These are phyloP conservation scores for Bambusicola thoracicus DNA, from an alignment of 2,113 vertebrate genomes.

Conservation along the genomic window DNA sequence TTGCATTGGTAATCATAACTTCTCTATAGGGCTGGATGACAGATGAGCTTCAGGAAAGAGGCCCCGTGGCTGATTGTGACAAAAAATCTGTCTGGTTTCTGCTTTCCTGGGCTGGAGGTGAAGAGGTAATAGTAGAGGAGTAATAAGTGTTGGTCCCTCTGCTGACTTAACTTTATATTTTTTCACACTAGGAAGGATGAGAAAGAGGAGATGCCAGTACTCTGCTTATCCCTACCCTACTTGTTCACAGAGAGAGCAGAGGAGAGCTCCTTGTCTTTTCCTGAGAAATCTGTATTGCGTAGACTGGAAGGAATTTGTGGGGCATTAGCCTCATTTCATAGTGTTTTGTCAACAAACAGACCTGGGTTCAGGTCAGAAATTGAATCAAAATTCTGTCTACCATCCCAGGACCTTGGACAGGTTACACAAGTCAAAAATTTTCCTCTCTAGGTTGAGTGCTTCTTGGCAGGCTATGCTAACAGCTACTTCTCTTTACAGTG, in stretches of 20 bases:
- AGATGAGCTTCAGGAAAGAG: background rate
- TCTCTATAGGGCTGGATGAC: background rate
- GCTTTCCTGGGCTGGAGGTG: background rate
- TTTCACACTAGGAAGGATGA: background rate
- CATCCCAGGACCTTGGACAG: background rate
- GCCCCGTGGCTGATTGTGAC: background rate
- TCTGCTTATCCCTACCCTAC: rapidly evolving
- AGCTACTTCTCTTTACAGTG: background rate
- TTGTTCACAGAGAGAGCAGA: background rate
- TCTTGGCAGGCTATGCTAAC: background rate
- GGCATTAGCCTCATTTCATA: background rate
- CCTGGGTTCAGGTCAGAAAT: background rate
- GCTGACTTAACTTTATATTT: background rate
- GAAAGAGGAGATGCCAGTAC: background rate
- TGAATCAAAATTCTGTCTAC: background rate
- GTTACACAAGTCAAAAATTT: background rate
- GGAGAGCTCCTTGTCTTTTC: background rate
- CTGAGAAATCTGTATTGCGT: background rate
- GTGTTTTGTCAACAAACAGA: background rate
- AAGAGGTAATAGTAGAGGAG: background rate
- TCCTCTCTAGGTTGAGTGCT: background rate
- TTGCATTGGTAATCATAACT: background rate
- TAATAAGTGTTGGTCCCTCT: background rate
- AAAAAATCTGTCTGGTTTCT: slow-evolving; percentile 2
- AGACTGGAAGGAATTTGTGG: background rate